Base-by-base conservation (phyloP, 2,113 vertebrate genomes). In the Butastur rufipennis region DNA sequence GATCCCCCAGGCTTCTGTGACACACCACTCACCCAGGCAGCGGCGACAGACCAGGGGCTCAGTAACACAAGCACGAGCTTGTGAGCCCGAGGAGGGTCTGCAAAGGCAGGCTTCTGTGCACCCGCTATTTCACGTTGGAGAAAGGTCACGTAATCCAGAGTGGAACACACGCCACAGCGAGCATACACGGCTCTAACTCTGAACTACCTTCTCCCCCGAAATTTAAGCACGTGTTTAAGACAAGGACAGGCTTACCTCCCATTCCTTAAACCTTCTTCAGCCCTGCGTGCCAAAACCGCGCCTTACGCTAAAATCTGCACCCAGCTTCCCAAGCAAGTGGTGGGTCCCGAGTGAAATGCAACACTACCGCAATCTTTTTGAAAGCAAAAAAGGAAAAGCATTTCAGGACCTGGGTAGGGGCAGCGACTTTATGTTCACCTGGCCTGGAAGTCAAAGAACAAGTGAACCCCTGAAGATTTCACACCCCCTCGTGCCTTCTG, bases 331-430 rank as follows among this genome's bases (percentile, higher is more conserved):
- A 5, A 42, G 47, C 14, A 3, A 29, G 55, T 0, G 53, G 43
- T 0, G 52, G 22, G 22, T 34, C 73, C 56, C 0, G 17, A 5
- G 32, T 2, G 7, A 31, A 26, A 55, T 0, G 4, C 63, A 27
- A 27, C 7, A 0, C 27, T 22, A 8, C 29, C 0, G 0, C 42
- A 3, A 29, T 4, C 53, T 15, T 48, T 23, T 2, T 9, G 32
- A 31, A n/a, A 68, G 59, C 34, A 13, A 17, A 65, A 9, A 16
- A 29, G 31, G 19, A 42, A 31, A 42, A 31, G 40, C 34, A 2
- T 34, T 62, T 55, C 63, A 40, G 34, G 53, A 29, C 19, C 31
- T 21, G 32, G 43, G 36, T 4, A 20, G 25, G 8, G 42, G 52
- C 31, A 13, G 22, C 11, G 61, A 17, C 9, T 29, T 23, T 4